Evolutionary conservation across 2,888 invertebrate species (phyloP).

Genomic region (Xestia rhomboidea): DNA sequence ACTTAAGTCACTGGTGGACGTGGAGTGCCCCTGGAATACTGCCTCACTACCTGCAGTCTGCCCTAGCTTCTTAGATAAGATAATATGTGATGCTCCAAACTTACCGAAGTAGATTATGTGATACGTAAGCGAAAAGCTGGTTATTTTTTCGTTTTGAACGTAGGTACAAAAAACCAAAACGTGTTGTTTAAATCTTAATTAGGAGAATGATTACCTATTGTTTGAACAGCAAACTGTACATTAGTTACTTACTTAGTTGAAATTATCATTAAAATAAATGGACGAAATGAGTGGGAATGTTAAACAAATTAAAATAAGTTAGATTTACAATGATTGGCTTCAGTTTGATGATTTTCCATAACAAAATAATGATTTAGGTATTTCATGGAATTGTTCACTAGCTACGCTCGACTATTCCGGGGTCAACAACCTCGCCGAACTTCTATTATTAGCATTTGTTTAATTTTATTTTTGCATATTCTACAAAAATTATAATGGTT

Average conservation of each 20-base stretch:
- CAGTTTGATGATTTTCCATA: slow-evolving; percentile 42
- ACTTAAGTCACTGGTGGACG: slow-evolving; percentile 48
- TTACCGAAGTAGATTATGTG: not conserved
- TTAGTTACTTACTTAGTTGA: not conserved
- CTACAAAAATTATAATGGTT: slow-evolving; percentile 21
- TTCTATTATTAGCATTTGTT: slow-evolving; percentile 57
- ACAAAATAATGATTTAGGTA: slow-evolving; percentile 55
- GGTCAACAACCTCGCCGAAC: slow-evolving; percentile 54
- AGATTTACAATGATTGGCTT: slow-evolving; percentile 31
- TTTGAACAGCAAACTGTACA: slow-evolving; percentile 1
- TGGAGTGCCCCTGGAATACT: slow-evolving; percentile 40
- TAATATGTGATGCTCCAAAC: not conserved
- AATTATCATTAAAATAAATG: slow-evolving; percentile 26
- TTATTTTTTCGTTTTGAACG: not conserved
- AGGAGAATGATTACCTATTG: slow-evolving; percentile 2
- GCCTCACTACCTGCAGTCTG: slow-evolving; percentile 40
- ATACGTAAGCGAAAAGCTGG: not conserved
- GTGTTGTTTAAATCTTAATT: not conserved
- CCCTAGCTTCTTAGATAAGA: slow-evolving; percentile 22
- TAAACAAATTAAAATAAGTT: slow-evolving; percentile 14
- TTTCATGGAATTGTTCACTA: slow-evolving; percentile 57
- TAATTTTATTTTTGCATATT: slow-evolving; percentile 56
- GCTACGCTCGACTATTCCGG: slow-evolving; percentile 48
- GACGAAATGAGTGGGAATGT: slow-evolving; percentile 17
- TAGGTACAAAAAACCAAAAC: not conserved